phyloP scores from a whole-genome alignment of 2,797 vertebrate species.

The Peromyscus melanophrys region DNA sequence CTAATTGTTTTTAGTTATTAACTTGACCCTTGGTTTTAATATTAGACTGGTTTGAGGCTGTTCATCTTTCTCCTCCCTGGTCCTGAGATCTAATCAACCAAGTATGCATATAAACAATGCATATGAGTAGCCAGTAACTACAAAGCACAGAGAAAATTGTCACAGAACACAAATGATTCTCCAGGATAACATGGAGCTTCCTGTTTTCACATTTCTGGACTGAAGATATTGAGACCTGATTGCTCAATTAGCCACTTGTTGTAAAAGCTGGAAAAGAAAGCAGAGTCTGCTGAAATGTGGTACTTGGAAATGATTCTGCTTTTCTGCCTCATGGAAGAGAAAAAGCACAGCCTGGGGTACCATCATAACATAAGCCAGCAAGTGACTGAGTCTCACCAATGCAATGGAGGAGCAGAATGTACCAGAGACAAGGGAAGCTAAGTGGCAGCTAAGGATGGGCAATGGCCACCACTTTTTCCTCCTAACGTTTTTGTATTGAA shows the following conservation, averaged over 20 bases:
- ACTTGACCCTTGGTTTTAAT: not conserved
- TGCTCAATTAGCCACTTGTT: not conserved
- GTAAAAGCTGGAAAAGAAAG: not conserved
- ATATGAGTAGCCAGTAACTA: not conserved
- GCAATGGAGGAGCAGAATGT: no score
- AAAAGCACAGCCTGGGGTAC: not conserved
- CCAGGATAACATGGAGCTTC: not conserved
- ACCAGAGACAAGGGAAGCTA: no score
- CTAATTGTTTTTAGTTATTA: constrained; percentile 39
- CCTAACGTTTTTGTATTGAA: no score
- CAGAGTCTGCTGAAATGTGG: not conserved
- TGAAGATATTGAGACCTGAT: not conserved
- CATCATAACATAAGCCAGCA: no score
- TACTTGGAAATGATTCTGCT: not conserved
- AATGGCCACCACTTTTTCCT: no score
- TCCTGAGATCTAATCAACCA: constrained; percentile 33
- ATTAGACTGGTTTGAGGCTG: not conserved
- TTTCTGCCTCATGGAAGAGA: not conserved
- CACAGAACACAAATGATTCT: not conserved
- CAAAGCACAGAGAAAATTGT: not conserved
- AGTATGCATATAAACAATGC: not conserved
- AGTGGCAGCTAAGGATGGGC: no score
- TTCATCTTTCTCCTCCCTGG: not conserved
- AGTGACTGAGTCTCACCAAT: no score
- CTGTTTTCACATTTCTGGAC: not conserved